Conservation (phyloP, 2,113 vertebrate species). For the Noturus placidus region DNA sequence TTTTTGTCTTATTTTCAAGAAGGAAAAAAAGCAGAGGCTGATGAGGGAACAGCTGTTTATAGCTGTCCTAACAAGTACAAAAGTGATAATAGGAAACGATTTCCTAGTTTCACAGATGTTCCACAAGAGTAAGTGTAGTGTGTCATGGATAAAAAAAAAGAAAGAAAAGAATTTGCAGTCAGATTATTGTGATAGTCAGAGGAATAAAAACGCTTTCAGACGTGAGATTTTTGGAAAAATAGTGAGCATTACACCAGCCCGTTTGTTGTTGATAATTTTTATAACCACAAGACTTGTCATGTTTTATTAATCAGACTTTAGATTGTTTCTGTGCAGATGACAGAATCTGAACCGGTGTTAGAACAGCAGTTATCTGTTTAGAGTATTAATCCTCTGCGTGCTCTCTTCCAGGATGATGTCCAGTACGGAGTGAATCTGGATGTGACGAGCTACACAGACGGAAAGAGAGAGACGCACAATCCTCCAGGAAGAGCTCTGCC, state of each 20-base stretch:
- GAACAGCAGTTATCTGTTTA: neutral
- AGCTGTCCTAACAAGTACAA: no score
- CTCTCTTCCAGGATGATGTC: conserved; percentile 73
- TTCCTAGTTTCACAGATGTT: neutral
- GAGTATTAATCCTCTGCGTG: neutral
- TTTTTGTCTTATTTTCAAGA: neutral
- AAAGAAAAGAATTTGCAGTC: neutral
- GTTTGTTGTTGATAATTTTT: neutral
- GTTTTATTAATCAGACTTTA: neutral
- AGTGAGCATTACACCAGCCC: neutral
- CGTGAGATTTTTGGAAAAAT: neutral
- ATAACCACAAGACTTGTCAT: neutral
- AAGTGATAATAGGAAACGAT: neutral
- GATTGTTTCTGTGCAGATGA: neutral
- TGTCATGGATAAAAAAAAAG: neutral
- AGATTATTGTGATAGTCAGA: neutral
- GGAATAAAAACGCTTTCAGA: neutral
- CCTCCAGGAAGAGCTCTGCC: conserved; percentile 86
- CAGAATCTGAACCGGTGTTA: neutral
- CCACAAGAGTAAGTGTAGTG: neutral
- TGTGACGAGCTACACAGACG: conserved; percentile 86
- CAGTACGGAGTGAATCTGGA: conserved; percentile 91
- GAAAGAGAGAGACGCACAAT: conserved; percentile 87
- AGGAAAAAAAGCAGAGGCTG: neutral
- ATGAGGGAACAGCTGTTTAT: neutral